Evolutionary conservation across 2,113 vertebrate genomes (phyloP), one percentile per base, ranked within the genome.

Genomic region (Scartelaos histophorus): DNA sequence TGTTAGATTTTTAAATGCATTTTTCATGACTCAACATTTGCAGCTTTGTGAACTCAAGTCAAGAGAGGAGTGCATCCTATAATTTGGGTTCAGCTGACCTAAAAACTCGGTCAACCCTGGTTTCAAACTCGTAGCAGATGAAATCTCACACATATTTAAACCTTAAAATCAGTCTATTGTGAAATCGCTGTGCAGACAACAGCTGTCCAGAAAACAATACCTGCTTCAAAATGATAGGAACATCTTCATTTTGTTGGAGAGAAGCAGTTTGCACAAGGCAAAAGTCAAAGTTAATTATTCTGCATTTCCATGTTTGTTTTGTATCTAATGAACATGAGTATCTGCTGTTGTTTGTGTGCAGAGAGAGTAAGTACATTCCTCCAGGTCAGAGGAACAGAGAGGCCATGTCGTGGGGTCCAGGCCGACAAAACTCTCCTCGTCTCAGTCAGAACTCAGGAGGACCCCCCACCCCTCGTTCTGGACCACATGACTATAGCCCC

Each of bases 361-460:
- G 97, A 91, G 97, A 98, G 91, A 97, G 95, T 89, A 99, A 98
- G 83, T 99, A 98, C 94, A 95, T 98, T 95, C 96, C 97, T 88
- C 96, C 96, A 70, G 94, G 95, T 87, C 97, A 98, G 92, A 95
- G 98, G 91, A 99, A 95, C 83, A 94, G 95, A 90, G 97, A 98
- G 79, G 94, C 93, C n/a, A 84, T 97, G 92, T 93, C 97, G 22
- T 99, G 98, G 98, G 96, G 95, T 79, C 91, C 94, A 60, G 96
- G 95, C 69, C 94, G 98, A 76, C 98, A 98, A 86, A 97, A 95
- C 86, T 97, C 97, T 12, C 93, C 97, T 38, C 94, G 97, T 80
- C 91, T 97, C 89, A 93, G 94, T 87, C 96, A 96, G 81, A 92
- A 94, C 83, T 95, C 94, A 78, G 93, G 93, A 0, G 95, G 95